phyloP scores from a whole-genome alignment of 1,140 invertebrate species.

The Diuraphis noxia region DNA sequence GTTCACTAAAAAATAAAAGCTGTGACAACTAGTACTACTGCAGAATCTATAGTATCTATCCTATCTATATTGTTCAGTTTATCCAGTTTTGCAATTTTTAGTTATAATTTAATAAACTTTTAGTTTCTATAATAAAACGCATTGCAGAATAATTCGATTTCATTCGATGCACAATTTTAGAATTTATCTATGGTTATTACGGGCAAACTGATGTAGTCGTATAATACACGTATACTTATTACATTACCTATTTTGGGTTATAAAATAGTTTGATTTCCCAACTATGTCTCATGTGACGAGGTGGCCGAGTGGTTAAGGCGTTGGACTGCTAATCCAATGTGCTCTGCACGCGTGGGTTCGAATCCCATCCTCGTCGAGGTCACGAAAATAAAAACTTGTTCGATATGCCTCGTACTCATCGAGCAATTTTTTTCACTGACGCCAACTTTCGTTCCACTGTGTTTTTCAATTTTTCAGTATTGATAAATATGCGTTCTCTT shows the following conservation, averaged over 20 bases:
- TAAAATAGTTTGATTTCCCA: not conserved
- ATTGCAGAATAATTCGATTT: not conserved
- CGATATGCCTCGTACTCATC: not conserved
- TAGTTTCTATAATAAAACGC: no score
- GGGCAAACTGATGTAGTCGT: no score
- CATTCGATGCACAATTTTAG: no score
- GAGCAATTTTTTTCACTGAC: not conserved
- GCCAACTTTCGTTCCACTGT: not conserved
- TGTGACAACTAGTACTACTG: no score
- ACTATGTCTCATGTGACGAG: constrained; percentile 64
- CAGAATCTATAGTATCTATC: no score
- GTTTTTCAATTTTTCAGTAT: not conserved
- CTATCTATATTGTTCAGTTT: no score
- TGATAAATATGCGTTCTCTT: no score
- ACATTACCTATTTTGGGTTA: not conserved
- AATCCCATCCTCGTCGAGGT: not conserved
- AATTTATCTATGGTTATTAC: no score
- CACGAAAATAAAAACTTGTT: not conserved
- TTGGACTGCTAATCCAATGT: constrained; percentile 59
- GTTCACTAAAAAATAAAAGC: no score
- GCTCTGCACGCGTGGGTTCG: not conserved
- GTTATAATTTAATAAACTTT: no score
- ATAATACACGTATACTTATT: no score
- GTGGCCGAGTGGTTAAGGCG: constrained; percentile 88
- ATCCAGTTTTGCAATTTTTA: no score